These are phyloP conservation scores for Dione juno DNA, from an alignment of 2,888 invertebrate genomes.

Conservation along the genomic window DNA sequence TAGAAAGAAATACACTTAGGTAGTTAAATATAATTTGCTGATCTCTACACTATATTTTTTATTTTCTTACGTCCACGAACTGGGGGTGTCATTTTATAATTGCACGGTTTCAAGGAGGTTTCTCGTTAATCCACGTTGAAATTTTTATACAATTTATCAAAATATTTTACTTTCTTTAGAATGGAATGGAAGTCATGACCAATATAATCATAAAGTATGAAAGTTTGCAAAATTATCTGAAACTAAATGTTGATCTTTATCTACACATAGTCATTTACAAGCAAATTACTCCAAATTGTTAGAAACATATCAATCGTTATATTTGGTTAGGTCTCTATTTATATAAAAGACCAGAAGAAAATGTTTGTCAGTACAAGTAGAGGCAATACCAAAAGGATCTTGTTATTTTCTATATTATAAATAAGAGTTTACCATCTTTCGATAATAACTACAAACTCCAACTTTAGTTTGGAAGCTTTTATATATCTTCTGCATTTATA, in stretches of 20 bases:
- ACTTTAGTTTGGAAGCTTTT: too few relatives aligned
- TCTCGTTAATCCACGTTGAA: too few relatives aligned
- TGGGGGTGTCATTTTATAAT: too few relatives aligned
- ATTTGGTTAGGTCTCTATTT: constrained; percentile 16
- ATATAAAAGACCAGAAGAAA: not conserved
- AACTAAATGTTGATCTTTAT: not conserved
- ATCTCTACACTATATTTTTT: too few relatives aligned
- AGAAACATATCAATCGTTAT: not conserved
- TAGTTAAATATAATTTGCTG: too few relatives aligned
- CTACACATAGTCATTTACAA: not conserved
- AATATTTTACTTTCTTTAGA: too few relatives aligned
- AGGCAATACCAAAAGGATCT: not conserved
- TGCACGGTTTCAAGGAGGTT: too few relatives aligned
- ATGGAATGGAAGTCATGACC: too few relatives aligned
- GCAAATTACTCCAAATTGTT: not conserved
- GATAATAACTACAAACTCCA: not conserved
- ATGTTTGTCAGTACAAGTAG: not conserved
- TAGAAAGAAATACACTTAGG: too few relatives aligned
- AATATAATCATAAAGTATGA: not conserved
- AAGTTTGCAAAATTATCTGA: not conserved
- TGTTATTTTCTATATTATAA: constrained; percentile 1
- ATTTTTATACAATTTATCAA: too few relatives aligned
- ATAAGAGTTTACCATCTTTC: not conserved
- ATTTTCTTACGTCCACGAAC: too few relatives aligned
- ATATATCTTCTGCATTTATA: too few relatives aligned